phyloP scores from a whole-genome alignment of 2,113 vertebrate genomes.

The Struthidea cinerea region DNA sequence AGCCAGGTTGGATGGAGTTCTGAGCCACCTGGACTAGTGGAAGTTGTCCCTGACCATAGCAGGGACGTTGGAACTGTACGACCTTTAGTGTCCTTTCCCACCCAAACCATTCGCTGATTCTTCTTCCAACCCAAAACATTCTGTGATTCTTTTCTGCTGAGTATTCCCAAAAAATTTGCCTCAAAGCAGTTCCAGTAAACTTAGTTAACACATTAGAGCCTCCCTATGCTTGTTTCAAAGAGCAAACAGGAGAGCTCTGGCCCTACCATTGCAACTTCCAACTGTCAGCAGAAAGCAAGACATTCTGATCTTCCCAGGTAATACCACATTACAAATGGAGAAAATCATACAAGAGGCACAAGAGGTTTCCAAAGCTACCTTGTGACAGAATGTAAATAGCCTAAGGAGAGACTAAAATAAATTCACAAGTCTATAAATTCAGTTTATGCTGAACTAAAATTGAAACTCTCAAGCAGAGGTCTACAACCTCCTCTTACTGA shows the following conservation, averaged over 20 bases:
- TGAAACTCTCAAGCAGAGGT: not conserved
- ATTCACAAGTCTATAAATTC: not conserved
- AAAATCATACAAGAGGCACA: not conserved
- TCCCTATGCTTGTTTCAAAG: not conserved
- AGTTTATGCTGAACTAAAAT: not conserved
- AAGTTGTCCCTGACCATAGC: not conserved
- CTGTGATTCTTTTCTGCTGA: not conserved
- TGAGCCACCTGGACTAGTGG: not conserved
- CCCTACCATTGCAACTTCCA: not conserved
- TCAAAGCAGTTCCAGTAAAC: not conserved
- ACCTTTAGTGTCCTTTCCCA: not conserved
- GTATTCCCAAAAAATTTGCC: not conserved
- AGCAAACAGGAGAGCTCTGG: not conserved
- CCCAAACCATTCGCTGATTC: not conserved
- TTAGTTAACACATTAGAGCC: not conserved
- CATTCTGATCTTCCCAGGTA: not conserved
- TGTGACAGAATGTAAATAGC: not conserved
- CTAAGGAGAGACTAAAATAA: not conserved
- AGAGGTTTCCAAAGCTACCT: not conserved
- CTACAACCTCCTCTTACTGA: not conserved
- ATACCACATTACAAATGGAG: not conserved
- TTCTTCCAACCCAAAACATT: not conserved
- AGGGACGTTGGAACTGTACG: accelerated
- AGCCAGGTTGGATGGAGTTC: not conserved
- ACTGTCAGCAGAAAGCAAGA: not conserved